phyloP scores from a whole-genome alignment of 2,113 vertebrate species.

The Pavo muticus region DNA sequence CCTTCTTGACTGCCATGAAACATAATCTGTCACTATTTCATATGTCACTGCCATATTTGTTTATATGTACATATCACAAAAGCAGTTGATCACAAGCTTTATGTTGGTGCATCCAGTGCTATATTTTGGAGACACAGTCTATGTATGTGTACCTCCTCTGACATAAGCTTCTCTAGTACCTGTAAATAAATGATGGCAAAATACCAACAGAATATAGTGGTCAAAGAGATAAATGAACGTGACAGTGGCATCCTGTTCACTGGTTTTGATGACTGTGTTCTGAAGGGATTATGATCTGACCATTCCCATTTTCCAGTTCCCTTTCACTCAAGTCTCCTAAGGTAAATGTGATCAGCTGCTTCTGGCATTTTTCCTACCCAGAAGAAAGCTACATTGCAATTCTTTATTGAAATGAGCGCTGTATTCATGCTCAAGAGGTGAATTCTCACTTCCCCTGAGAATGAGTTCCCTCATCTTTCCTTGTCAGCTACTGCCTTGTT shows the following conservation, averaged over 20 bases:
- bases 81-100: background rate
- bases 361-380: background rate
- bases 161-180: background rate
- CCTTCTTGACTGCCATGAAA: background rate
- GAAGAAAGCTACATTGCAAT: background rate
- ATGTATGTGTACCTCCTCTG: background rate
- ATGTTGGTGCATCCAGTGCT: background rate
- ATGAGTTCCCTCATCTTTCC: background rate
- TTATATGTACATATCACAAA: background rate
- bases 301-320: background rate
- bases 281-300: background rate
- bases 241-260: background rate
- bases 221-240: background rate
- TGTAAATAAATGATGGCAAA: background rate
- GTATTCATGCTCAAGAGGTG: background rate
- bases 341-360: background rate
- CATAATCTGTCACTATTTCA: background rate
- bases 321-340: background rate
- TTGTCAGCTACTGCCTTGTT: background rate
- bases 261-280: background rate
- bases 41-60: background rate
- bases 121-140: background rate
- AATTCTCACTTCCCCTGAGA: constrained; percentile 6
- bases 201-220: background rate
- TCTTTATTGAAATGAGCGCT: background rate